These are phyloP conservation scores for Clostera curtula DNA, from an alignment of 2,888 invertebrate genomes.

Conservation along the genomic window DNA sequence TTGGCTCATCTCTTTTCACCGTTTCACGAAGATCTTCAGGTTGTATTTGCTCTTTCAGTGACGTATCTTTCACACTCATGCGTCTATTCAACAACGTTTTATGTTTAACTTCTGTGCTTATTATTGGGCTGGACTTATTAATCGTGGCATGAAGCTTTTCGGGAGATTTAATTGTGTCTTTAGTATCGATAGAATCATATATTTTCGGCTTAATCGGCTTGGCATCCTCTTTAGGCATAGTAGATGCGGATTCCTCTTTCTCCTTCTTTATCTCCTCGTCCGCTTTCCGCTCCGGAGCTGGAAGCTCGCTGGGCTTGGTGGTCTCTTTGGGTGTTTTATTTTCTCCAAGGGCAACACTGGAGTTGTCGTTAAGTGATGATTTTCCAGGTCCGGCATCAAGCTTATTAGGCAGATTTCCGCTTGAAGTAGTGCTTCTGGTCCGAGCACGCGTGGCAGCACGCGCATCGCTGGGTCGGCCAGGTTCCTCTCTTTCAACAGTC, in stretches of 20 bases:
- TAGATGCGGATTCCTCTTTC: slow-evolving; percentile 45
- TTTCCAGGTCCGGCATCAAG: slow-evolving; percentile 70
- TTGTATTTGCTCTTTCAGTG: slow-evolving; percentile 23
- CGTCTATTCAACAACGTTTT: slow-evolving; percentile 29
- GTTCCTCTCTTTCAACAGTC: slow-evolving; percentile 86
- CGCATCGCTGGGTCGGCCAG: slow-evolving; percentile 63
- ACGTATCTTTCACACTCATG: slow-evolving; percentile 33
- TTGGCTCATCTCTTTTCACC: slow-evolving; percentile 22
- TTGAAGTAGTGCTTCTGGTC: slow-evolving; percentile 79
- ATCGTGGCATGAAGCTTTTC: slow-evolving; percentile 17
- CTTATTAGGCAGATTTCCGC: slow-evolving; percentile 80
- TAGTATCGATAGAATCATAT: slow-evolving; percentile 48
- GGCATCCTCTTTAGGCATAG: slow-evolving; percentile 30
- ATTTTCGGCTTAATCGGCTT: slow-evolving; percentile 32
- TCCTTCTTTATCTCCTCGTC: slow-evolving; percentile 73
- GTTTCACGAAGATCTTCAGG: slow-evolving; percentile 28
- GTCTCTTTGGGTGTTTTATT: slow-evolving; percentile 74
- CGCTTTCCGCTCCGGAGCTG: slow-evolving; percentile 77
- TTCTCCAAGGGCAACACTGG: slow-evolving; percentile 43
- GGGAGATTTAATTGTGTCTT: slow-evolving; percentile 29
- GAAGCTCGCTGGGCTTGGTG: slow-evolving; percentile 75
- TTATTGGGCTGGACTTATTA: slow-evolving; percentile 40
- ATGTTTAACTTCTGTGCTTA: slow-evolving; percentile 37
- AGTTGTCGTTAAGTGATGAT: slow-evolving; percentile 61
- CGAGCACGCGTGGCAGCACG: slow-evolving; percentile 76